Evolutionary conservation across 2,888 invertebrate species (phyloP).

Genomic region (Erynnis tages): DNA sequence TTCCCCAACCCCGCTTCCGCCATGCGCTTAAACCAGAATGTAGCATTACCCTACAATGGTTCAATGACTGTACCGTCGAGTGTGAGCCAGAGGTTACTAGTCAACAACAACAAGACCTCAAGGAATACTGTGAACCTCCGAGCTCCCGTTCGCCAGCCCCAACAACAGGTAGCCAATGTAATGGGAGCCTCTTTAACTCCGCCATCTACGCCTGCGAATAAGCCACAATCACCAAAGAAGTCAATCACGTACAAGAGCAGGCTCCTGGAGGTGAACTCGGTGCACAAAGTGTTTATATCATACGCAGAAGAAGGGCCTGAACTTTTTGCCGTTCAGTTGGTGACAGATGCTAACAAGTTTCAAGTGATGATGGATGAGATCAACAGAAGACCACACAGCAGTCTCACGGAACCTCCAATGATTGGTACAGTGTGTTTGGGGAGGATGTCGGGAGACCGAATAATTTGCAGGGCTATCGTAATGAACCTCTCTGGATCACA

Average conservation of each 20-base stretch:
- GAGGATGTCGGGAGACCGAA: slow-evolving; percentile 85
- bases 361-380: slow-evolving; percentile 87
- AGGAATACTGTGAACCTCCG: slow-evolving; percentile 60
- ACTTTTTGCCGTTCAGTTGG: slow-evolving; percentile 88
- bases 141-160: slow-evolving; percentile 61
- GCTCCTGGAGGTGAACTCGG: slow-evolving; percentile 67
- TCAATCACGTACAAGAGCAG: slow-evolving; percentile 79
- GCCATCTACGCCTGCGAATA: slow-evolving; percentile 36
- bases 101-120: slow-evolving; percentile 60
- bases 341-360: slow-evolving; percentile 81
- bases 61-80: slow-evolving; percentile 48
- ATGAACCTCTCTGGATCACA: slow-evolving; percentile 86
- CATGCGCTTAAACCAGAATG: slow-evolving; percentile 66
- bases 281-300: slow-evolving; percentile 87
- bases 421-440: slow-evolving; percentile 90
- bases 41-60: slow-evolving; percentile 57
- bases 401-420: slow-evolving; percentile 85
- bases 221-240: slow-evolving; percentile 62
- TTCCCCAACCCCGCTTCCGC: slow-evolving; percentile 73
- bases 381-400: slow-evolving; percentile 82
- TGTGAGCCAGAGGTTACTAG: slow-evolving; percentile 59
- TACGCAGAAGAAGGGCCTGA: slow-evolving; percentile 91
- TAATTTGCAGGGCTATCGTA: slow-evolving; percentile 88
- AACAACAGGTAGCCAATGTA: slow-evolving; percentile 39
- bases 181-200: slow-evolving; percentile 32